Conservation (phyloP, 2,888 invertebrate species). For the Gymnocheta viridis region DNA sequence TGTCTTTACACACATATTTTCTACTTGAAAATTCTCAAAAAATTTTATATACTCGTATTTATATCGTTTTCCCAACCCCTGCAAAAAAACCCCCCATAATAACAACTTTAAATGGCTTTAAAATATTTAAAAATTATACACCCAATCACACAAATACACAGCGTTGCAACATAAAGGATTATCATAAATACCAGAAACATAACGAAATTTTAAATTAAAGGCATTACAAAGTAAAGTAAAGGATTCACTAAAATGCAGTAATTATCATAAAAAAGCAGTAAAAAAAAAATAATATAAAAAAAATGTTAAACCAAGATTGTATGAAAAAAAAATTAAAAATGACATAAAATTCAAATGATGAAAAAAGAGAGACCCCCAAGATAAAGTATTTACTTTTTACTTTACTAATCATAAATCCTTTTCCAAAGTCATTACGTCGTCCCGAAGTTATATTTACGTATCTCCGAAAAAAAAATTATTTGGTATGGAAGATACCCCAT, state of each 20-base stretch:
- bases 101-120: slow-evolving; percentile 42
- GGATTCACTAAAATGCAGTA: slow-evolving; percentile 8
- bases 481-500: too few species aligned
- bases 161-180: slow-evolving; percentile 29
- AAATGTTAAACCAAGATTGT: too few species aligned
- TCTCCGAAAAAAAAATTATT: too few species aligned
- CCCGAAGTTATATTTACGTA: too few species aligned
- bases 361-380: too few species aligned
- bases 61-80: slow-evolving; percentile 44
- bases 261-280: slow-evolving; percentile 42
- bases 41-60: slow-evolving; percentile 58
- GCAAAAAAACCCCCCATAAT: slow-evolving; percentile 16
- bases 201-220: neutral
- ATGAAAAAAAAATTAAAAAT: too few species aligned
- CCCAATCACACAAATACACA: too few species aligned
- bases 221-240: neutral
- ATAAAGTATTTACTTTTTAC: too few species aligned
- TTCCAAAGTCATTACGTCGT: too few species aligned
- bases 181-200: slow-evolving; percentile 39
- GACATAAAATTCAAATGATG: too few species aligned
- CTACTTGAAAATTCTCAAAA: slow-evolving; percentile 47
- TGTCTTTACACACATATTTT: too few species aligned
- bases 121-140: neutral
- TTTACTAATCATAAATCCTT: too few species aligned
- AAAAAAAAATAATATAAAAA: neutral